These are phyloP conservation scores for Engystomops pustulosus DNA, from an alignment of 2,113 vertebrate species.

Conservation along the genomic window DNA sequence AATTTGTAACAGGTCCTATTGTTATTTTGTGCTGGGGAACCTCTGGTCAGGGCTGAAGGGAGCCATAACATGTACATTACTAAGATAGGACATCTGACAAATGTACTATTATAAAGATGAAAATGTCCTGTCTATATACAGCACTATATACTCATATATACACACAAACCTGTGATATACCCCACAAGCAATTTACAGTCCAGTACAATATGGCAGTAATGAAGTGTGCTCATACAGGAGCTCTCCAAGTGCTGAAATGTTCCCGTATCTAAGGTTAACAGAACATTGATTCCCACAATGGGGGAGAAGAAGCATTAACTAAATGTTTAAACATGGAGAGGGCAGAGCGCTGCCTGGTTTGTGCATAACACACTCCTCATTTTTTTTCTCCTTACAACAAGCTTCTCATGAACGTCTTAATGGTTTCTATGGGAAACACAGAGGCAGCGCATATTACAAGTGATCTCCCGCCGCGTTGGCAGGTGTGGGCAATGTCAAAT, in stretches of 20 bases:
- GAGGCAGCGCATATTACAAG: constrained; percentile 67
- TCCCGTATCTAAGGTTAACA: constrained; percentile 27
- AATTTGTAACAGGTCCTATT: too few relatives aligned
- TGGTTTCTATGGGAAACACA: constrained; percentile 69
- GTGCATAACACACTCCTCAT: constrained; percentile 23
- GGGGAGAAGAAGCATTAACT: constrained; percentile 19
- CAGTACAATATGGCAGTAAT: background rate
- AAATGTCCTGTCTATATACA: background rate
- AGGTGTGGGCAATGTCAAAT: constrained; percentile 80
- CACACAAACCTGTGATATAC: background rate
- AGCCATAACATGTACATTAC: background rate
- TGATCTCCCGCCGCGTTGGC: constrained; percentile 78
- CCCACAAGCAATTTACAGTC: background rate
- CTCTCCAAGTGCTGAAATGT: constrained; percentile 30
- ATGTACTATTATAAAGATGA: background rate
- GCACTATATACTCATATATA: background rate
- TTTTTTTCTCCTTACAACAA: constrained; percentile 46
- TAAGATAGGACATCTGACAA: background rate
- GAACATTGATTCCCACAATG: constrained; percentile 14
- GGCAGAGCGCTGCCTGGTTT: constrained; percentile 15
- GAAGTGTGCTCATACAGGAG: background rate
- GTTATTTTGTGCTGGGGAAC: too few relatives aligned
- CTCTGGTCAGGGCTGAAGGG: too few relatives aligned
- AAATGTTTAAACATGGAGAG: constrained; percentile 24
- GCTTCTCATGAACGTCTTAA: constrained; percentile 60